Conservation (phyloP, 2,113 vertebrate genomes). For the Malurus melanocephalus region DNA sequence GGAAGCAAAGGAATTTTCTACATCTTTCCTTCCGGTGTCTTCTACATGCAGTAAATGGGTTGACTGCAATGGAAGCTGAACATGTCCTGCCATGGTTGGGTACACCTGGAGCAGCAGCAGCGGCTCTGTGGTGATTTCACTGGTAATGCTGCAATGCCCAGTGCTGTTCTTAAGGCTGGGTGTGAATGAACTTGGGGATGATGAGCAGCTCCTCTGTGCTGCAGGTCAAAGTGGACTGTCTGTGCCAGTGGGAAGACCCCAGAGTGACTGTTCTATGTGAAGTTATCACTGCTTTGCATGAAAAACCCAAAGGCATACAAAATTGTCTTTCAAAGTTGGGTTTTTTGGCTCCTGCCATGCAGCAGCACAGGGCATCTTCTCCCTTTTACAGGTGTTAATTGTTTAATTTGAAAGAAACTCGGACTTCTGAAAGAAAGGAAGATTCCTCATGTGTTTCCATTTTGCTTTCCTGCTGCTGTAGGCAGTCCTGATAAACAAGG, state of each 20-base stretch:
- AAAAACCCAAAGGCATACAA: neutral
- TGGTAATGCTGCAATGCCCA: neutral
- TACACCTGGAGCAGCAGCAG: neutral
- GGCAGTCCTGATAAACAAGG: slow-evolving; percentile 79
- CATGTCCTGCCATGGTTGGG: fast-evolving
- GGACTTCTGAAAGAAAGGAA: neutral
- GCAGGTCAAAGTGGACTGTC: neutral
- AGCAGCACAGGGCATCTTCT: neutral
- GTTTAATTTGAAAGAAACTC: neutral
- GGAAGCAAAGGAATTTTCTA: neutral
- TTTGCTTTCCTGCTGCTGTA: slow-evolving; percentile 41
- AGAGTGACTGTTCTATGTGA: neutral
- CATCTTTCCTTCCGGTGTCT: neutral
- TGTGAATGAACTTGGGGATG: neutral
- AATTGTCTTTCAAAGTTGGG: neutral
- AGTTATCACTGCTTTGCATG: neutral
- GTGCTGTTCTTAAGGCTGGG: fast-evolving
- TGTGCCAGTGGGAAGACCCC: neutral
- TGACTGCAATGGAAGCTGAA: neutral
- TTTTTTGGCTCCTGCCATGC: neutral
- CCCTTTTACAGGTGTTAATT: neutral
- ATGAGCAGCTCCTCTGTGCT: neutral
- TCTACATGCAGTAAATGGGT: neutral
- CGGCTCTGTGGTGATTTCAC: neutral
- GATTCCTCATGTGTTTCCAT: neutral